phyloP scores from a whole-genome alignment of 2,888 invertebrate species.

The Lycaena phlaeas region DNA sequence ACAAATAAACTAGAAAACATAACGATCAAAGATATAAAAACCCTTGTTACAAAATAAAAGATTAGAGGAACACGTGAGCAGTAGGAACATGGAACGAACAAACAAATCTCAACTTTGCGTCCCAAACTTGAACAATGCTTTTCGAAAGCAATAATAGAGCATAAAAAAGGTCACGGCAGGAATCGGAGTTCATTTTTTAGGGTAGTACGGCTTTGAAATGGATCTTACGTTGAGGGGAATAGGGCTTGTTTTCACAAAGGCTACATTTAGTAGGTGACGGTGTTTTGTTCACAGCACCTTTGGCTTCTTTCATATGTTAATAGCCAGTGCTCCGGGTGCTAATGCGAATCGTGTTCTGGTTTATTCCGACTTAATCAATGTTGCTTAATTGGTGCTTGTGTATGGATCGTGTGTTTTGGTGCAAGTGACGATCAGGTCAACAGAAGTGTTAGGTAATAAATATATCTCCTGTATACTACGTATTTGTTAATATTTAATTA shows the following conservation, averaged over 20 bases:
- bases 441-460: too few species aligned
- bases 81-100: neutral
- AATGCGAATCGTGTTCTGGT: constrained; percentile 3
- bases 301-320: constrained; percentile 6
- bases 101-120: neutral
- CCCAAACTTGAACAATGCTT: neutral
- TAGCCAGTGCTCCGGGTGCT: constrained; percentile 1
- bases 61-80: neutral
- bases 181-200: constrained; percentile 9
- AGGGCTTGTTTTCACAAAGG: neutral
- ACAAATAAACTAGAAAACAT: too few species aligned
- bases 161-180: constrained; percentile 8
- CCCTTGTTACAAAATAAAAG: neutral
- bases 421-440: too few species aligned
- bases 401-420: neutral
- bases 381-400: neutral
- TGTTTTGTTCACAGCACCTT: neutral
- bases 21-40: neutral
- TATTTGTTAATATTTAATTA: too few species aligned
- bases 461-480: too few species aligned
- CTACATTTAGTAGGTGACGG: neutral
- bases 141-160: neutral
- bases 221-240: neutral
- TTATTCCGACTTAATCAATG: neutral
- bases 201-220: constrained; percentile 1